Percentiles rank a stretch among this genome's conserved stretches.
These are phyloP conservation scores for Blomia tropicalis DNA, from an alignment of 2,888 invertebrate genomes.

Conservation along the genomic window DNA sequence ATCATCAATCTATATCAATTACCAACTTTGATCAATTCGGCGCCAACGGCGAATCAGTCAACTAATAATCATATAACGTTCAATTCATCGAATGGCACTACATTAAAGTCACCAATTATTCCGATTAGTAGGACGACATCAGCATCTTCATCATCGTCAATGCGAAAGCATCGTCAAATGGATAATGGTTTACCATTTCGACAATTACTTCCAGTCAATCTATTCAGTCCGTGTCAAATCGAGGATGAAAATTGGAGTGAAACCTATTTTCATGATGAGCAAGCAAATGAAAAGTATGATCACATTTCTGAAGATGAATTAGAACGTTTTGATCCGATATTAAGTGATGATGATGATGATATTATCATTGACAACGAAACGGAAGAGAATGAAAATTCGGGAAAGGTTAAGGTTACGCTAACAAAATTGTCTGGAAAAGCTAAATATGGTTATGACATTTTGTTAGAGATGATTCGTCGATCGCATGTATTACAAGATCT, in stretches of 20 bases:
- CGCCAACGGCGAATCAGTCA: no score
- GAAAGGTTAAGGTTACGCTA: neutral
- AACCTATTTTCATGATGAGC: neutral
- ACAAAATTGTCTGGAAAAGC: neutral
- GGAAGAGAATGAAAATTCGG: neutral
- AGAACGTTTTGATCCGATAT: neutral
- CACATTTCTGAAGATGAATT: neutral
- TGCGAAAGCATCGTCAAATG: neutral
- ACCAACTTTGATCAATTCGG: no score
- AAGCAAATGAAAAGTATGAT: neutral
- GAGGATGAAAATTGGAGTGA: conserved; percentile 14
- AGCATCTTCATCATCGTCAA: neutral
- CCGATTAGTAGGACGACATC: no score
- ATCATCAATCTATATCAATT: no score
- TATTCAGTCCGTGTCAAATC: neutral
- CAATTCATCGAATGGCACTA: no score
- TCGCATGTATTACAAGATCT: neutral
- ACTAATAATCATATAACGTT: no score
- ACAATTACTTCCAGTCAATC: neutral
- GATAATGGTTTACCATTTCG: no score
- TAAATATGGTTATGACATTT: neutral
- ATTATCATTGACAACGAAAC: neutral
- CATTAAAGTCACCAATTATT: no score
- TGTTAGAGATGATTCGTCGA: neutral
- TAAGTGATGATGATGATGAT: neutral